These are phyloP conservation scores for Augochlora pura DNA, from an alignment of 1,140 invertebrate species.

Conservation along the genomic window DNA sequence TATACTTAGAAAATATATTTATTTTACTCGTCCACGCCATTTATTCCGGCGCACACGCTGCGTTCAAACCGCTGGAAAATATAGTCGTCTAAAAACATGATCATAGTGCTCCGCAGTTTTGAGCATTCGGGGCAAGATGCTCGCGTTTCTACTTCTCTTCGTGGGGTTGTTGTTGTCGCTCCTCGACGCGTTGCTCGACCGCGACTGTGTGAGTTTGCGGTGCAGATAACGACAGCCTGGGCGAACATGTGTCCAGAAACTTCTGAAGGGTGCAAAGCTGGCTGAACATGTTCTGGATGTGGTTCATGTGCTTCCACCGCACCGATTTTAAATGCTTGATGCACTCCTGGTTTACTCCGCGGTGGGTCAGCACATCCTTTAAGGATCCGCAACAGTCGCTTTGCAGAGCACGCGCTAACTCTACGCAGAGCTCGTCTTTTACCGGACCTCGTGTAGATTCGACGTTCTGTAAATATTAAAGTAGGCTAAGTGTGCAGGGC, in stretches of 20 bases:
- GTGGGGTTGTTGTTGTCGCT: constrained; percentile 41
- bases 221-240: constrained; percentile 28
- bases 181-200: constrained; percentile 18
- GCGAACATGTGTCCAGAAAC: constrained; percentile 73
- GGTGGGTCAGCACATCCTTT: constrained; percentile 32
- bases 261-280: constrained; percentile 75
- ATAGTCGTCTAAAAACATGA: background rate
- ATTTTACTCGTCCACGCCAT: constrained; percentile 18
- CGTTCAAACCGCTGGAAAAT: background rate
- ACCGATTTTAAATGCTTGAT: constrained; percentile 74
- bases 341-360: constrained; percentile 46
- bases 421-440: constrained; percentile 38
- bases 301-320: constrained; percentile 76
- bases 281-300: constrained; percentile 75
- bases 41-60: background rate
- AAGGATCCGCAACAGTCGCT: constrained; percentile 44
- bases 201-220: background rate
- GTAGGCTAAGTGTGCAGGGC: too few relatives aligned
- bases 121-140: too few relatives aligned
- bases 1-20: constrained; percentile 37
- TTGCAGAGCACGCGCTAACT: constrained; percentile 53
- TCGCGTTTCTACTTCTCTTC: constrained; percentile 13
- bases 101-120: too few relatives aligned
- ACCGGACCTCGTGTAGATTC: constrained; percentile 27
- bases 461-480: background rate